phyloP scores from a whole-genome alignment of 2,888 invertebrate genomes.

The Phaedon cochleariae region DNA sequence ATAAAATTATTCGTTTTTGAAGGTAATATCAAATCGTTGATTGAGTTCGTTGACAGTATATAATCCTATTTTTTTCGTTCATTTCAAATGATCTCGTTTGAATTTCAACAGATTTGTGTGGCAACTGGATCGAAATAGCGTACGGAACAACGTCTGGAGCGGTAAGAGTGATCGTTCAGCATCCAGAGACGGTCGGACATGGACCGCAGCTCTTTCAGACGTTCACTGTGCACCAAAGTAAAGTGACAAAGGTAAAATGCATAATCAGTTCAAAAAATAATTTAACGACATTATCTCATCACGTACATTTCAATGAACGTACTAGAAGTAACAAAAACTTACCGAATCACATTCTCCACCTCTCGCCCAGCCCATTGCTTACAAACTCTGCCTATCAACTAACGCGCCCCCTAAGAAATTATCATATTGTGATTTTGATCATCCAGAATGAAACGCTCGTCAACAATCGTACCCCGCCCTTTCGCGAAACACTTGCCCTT shows the following conservation, averaged over 20 bases:
- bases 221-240: slow-evolving; percentile 95
- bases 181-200: slow-evolving; percentile 98
- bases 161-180: slow-evolving; percentile 97
- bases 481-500: too few relatives aligned
- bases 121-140: slow-evolving; percentile 99
- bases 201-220: slow-evolving; percentile 98
- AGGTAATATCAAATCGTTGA: not conserved
- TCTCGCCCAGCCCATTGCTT: too few relatives aligned
- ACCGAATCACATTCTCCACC: too few relatives aligned
- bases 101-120: slow-evolving; percentile 80
- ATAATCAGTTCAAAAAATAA: too few relatives aligned
- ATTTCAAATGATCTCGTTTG: slow-evolving; percentile 19
- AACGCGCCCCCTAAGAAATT: too few relatives aligned
- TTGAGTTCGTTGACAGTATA: not conserved
- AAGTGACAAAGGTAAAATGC: slow-evolving; percentile 88
- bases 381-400: too few relatives aligned
- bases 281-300: not conserved
- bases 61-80: not conserved
- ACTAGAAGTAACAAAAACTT: too few relatives aligned
- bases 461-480: too few relatives aligned
- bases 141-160: slow-evolving; percentile 97
- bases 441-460: too few relatives aligned
- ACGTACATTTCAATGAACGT: too few relatives aligned
- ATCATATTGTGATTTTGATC: too few relatives aligned
- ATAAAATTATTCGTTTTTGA: too few relatives aligned